Percentiles rank a stretch among this genome's conserved stretches.
phyloP scores from a whole-genome alignment of 2,888 invertebrate genomes.

The Clistopyga incitator region DNA sequence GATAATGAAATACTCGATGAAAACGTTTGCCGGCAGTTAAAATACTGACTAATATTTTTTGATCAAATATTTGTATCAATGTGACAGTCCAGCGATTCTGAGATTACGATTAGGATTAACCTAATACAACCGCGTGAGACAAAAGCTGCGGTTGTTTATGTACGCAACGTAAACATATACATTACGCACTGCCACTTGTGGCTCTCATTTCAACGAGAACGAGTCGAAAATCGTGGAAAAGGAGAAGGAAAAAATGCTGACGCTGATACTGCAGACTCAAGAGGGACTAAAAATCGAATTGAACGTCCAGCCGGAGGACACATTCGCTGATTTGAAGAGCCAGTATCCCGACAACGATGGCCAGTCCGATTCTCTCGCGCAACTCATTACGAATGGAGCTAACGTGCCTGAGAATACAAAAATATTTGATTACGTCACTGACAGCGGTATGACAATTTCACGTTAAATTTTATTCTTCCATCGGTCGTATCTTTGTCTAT shows the following conservation, averaged over 20 bases:
- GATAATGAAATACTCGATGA: slow-evolving; percentile 5
- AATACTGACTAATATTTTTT: background rate
- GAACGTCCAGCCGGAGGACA: slow-evolving; percentile 65
- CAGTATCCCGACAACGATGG: slow-evolving; percentile 59
- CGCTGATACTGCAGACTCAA: slow-evolving; percentile 64
- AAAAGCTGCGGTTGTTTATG: slow-evolving; percentile 13
- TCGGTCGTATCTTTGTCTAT: background rate
- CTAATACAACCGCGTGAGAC: background rate
- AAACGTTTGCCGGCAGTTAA: background rate
- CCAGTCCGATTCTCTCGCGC: slow-evolving; percentile 57
- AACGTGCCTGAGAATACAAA: slow-evolving; percentile 60
- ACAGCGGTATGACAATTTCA: slow-evolving; percentile 50
- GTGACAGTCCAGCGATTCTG: background rate
- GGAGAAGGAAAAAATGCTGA: slow-evolving; percentile 62
- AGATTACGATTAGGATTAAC: background rate
- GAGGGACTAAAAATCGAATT: slow-evolving; percentile 67
- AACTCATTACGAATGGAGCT: slow-evolving; percentile 65
- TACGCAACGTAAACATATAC: background rate
- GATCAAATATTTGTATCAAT: background rate
- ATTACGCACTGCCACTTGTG: background rate
- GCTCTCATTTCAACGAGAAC: background rate
- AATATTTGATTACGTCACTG: slow-evolving; percentile 66
- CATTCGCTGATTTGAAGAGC: slow-evolving; percentile 65
- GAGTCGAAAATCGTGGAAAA: background rate
- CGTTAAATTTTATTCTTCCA: background rate